These are phyloP conservation scores for Lasioglossum leucozonium DNA, from an alignment of 2,888 invertebrate genomes.

Conservation along the genomic window DNA sequence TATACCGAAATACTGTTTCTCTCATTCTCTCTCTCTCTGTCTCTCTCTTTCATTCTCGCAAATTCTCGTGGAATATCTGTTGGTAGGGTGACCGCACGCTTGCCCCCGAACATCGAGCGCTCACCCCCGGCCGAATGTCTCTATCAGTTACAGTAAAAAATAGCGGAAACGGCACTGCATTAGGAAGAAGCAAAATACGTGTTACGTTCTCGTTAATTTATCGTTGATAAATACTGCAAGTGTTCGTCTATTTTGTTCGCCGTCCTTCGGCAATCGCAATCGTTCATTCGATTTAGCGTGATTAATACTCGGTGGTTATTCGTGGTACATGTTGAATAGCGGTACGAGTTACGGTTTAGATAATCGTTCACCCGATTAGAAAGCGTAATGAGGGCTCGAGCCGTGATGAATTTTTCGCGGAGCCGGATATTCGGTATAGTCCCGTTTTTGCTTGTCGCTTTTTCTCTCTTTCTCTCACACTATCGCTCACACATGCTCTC, in stretches of 20 bases:
- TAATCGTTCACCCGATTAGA: slow-evolving; percentile 68
- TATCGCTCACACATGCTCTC: neutral
- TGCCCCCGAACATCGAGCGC: slow-evolving; percentile 38
- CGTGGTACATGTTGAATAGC: slow-evolving; percentile 62
- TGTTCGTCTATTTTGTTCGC: slow-evolving; percentile 50
- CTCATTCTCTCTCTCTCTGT: neutral
- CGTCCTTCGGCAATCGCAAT: slow-evolving; percentile 65
- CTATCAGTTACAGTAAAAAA: slow-evolving; percentile 83
- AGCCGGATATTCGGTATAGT: neutral
- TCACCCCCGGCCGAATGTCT: slow-evolving; percentile 58
- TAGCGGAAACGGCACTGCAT: slow-evolving; percentile 85
- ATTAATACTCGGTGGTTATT: slow-evolving; percentile 68
- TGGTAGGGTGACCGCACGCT: slow-evolving; percentile 36
- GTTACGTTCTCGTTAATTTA: slow-evolving; percentile 82
- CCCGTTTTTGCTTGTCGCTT: slow-evolving; percentile 1
- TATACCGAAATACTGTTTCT: neutral
- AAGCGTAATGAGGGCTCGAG: slow-evolving; percentile 53
- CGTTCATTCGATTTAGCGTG: slow-evolving; percentile 53
- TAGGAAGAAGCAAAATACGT: slow-evolving; percentile 85
- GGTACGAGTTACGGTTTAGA: slow-evolving; percentile 50
- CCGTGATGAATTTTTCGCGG: slow-evolving; percentile 4
- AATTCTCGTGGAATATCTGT: slow-evolving; percentile 18
- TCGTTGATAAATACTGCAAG: slow-evolving; percentile 83
- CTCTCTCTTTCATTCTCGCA: neutral
- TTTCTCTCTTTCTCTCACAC: neutral